Evolutionary conservation across 2,113 vertebrate species (phyloP).

Genomic region (Vulpes vulpes): DNA sequence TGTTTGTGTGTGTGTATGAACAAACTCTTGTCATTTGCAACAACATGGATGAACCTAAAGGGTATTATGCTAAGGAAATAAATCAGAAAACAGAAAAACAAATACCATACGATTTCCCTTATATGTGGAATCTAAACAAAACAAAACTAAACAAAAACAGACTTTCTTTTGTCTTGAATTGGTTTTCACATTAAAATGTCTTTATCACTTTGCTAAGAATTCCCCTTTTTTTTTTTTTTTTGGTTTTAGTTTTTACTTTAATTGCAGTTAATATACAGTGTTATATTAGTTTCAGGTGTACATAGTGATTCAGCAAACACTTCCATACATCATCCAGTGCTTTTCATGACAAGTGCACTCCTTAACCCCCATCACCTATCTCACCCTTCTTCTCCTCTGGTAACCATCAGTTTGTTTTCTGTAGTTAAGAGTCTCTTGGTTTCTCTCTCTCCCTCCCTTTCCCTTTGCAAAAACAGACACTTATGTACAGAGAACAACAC

Average conservation of each 20-base stretch:
- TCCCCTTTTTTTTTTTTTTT: neutral
- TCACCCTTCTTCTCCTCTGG: neutral
- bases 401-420: neutral
- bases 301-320: neutral
- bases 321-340: neutral
- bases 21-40: neutral
- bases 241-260: neutral
- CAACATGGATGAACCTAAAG: neutral
- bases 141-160: neutral
- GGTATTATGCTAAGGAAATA: neutral
- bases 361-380: neutral
- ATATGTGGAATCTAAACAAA: neutral
- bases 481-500: neutral
- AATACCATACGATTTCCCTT: neutral
- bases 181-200: neutral
- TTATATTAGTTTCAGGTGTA: neutral
- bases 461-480: neutral
- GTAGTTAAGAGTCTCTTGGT: neutral
- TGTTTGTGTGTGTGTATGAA: neutral
- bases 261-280: neutral
- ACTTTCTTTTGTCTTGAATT: neutral
- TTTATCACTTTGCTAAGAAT: neutral
- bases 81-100: neutral
- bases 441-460: neutral
- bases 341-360: neutral